Base-by-base conservation (phyloP, 2,113 vertebrate genomes). In the Cyphomyrus discorhynchus region DNA sequence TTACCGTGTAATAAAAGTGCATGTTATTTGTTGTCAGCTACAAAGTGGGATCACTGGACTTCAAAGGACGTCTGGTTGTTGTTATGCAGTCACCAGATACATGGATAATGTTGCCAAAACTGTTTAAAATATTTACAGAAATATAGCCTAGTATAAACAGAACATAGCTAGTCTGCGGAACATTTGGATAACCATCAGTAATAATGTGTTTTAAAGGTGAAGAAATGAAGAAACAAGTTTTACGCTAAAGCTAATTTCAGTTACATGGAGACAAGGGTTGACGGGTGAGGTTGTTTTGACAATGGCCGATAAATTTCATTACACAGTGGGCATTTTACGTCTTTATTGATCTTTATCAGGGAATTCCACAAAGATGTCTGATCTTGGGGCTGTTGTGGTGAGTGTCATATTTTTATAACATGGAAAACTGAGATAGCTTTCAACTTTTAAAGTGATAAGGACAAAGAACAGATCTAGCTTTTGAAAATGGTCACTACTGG, bases 31-130 rank as follows among this genome's bases (percentile, higher is more conserved):
- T 96, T 96, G 95, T 94, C 92, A 93, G 93, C 95, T 96, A 95
- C 95, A 96, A 94, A 97, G 95, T 96, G 95, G 95, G 94, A 97
- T 95, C 92, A 94, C 94, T 94, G 92, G 93, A 94, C 96, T 96
- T 97, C 95, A 97, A 96, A 97, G 95, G 94, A 95, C 95, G 96
- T 96, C 93, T 97, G 97, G 95, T 95, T 94, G 94, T 92, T 95
- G 92, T 96, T 96, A 96, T 92, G 92, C 95, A 96, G 95, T 95
- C 92, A 95, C 94, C 93, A 95, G 94, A 96, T 93, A 93, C 92
- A 93, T 93, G 93, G 92, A 93, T 95, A 93, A 62, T 90, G 90
- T 87, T 90, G 89, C 89, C 91, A 92, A 90, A 91, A 94, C 93
- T 91, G 89, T 93, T 91, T 93, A 90, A 94, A 94, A 93, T 94